Evolutionary conservation across 1,140 invertebrate genomes (phyloP).

Genomic region (Palaemon carinicauda): DNA sequence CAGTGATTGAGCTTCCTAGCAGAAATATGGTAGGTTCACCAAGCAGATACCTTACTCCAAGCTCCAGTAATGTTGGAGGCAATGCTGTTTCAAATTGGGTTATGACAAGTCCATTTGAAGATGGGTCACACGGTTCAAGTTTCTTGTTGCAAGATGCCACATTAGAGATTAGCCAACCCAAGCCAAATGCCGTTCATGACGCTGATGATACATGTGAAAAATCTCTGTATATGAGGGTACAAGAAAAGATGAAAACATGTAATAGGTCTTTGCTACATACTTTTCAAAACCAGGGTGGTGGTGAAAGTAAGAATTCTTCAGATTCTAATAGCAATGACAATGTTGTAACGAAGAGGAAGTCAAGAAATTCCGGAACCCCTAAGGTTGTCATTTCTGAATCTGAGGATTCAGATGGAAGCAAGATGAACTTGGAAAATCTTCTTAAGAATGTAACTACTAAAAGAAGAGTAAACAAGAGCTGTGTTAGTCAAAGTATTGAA

Average conservation of each 20-base stretch:
- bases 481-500: background rate
- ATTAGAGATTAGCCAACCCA: background rate
- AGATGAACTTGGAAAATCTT: background rate
- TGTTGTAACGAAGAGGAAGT: background rate
- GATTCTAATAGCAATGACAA: background rate
- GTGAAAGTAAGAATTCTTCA: background rate
- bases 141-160: slow-evolving; percentile 26
- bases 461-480: background rate
- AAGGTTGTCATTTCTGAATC: background rate
- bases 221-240: too few relatives aligned
- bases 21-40: background rate
- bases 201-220: too few relatives aligned
- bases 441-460: background rate
- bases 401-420: background rate
- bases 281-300: too few relatives aligned
- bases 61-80: background rate
- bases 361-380: background rate
- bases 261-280: too few relatives aligned
- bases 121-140: slow-evolving; percentile 52
- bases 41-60: background rate
- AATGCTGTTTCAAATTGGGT: slow-evolving; percentile 41
- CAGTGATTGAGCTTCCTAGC: too few relatives aligned
- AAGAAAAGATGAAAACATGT: background rate
- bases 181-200: background rate
- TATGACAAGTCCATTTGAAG: slow-evolving; percentile 56